These are phyloP conservation scores for Menidia beryllina DNA, from an alignment of 2,113 vertebrate genomes.

Conservation along the genomic window DNA sequence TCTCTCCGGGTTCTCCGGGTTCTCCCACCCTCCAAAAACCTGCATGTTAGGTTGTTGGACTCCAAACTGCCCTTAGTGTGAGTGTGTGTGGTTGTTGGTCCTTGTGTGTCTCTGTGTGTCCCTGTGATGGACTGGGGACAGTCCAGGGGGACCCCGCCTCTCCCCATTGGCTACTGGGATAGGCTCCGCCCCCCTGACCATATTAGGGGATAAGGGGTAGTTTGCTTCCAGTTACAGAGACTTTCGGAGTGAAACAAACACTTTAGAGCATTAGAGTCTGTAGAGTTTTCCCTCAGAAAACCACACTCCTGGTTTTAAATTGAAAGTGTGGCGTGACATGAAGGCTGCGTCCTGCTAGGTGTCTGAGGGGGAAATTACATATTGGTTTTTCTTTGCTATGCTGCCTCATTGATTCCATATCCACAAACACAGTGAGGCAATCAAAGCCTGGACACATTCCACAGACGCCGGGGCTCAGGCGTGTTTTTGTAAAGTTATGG, in stretches of 20 bases:
- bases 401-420: slow-evolving; percentile 73
- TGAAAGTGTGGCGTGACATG: slow-evolving; percentile 41
- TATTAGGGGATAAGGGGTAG: no score
- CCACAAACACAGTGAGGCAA: slow-evolving; percentile 56
- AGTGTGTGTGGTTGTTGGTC: no score
- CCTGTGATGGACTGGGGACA: no score
- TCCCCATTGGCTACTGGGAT: no score
- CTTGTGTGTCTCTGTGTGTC: no score
- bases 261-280: slow-evolving; percentile 14
- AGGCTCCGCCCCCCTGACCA: no score
- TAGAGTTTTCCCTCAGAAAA: slow-evolving; percentile 16
- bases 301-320: slow-evolving; percentile 47
- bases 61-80: no score
- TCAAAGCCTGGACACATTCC: slow-evolving; percentile 59
- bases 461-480: slow-evolving; percentile 32
- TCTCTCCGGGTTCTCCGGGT: no score
- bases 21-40: no score
- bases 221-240: slow-evolving; percentile 11
- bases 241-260: slow-evolving; percentile 18
- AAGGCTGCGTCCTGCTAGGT: slow-evolving; percentile 43
- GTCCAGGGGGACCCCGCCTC: no score
- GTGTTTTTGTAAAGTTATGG: slow-evolving; percentile 29
- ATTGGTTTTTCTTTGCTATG: slow-evolving; percentile 65
- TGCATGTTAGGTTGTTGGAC: no score
- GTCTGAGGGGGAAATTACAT: slow-evolving; percentile 64